These are phyloP conservation scores for Delphinus delphis DNA, from an alignment of 2,113 vertebrate genomes.

Conservation along the genomic window DNA sequence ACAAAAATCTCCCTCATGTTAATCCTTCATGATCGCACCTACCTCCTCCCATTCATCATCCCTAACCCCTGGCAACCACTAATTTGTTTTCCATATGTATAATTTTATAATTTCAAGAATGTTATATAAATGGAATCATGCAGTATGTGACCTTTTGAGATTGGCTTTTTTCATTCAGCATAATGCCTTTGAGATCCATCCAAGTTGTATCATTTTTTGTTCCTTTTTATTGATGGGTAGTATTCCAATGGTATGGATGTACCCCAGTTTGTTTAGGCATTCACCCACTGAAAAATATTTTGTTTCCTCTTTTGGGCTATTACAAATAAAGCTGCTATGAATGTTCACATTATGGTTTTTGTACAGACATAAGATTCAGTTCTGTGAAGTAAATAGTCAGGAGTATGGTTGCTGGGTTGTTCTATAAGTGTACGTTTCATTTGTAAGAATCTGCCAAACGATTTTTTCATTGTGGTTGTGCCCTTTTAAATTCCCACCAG, in stretches of 20 bases:
- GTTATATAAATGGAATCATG: conserved; percentile 31
- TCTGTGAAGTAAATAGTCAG: background rate
- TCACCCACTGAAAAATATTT: background rate
- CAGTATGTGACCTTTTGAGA: background rate
- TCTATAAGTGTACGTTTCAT: background rate
- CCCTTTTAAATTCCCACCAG: conserved; percentile 22
- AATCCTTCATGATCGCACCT: background rate
- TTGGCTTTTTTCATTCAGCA: background rate
- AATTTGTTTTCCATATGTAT: background rate
- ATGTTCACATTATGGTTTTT: background rate
- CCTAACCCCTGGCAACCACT: background rate
- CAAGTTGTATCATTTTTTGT: background rate
- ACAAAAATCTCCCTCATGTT: background rate
- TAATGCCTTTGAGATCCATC: background rate
- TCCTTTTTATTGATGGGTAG: background rate
- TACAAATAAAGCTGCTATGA: background rate
- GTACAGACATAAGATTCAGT: background rate
- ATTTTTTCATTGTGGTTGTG: background rate
- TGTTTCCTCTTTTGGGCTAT: background rate
- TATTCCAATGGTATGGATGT: background rate
- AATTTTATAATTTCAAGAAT: conserved; percentile 32
- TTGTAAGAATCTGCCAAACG: conserved; percentile 9
- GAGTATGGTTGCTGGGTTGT: background rate
- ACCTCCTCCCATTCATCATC: background rate
- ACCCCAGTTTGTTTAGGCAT: background rate